Evolutionary conservation across 1,140 invertebrate species (phyloP).

Genomic region (Halictus rubicundus): DNA sequence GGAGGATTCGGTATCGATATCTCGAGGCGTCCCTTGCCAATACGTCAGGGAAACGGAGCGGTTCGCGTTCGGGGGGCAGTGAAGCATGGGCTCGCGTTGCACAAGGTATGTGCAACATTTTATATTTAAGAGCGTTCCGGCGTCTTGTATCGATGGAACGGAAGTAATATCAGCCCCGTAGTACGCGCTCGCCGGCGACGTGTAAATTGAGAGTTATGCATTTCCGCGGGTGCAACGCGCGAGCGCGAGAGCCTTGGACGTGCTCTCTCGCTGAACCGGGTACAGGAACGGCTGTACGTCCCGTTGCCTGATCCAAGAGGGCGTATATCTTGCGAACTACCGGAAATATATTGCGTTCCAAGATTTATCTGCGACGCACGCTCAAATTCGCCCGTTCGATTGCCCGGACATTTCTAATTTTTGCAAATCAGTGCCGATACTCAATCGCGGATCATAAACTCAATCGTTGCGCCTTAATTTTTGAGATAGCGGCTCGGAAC

Average conservation of each 20-base stretch:
- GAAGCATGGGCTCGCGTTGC: slow-evolving; percentile 34
- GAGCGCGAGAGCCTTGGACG: slow-evolving; percentile 7
- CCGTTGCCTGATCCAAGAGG: slow-evolving; percentile 51
- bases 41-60: slow-evolving; percentile 3
- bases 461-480: no score
- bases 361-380: slow-evolving; percentile 51
- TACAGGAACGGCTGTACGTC: slow-evolving; percentile 29
- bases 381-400: slow-evolving; percentile 5
- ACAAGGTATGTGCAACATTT: slow-evolving; percentile 35
- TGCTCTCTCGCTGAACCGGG: slow-evolving; percentile 6
- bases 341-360: slow-evolving; percentile 57
- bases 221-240: slow-evolving; percentile 32
- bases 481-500: no score
- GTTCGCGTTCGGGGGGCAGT: not conserved
- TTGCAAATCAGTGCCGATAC: not conserved
- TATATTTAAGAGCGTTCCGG: slow-evolving; percentile 41
- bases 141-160: slow-evolving; percentile 41
- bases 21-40: not conserved
- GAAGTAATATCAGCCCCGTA: slow-evolving; percentile 53
- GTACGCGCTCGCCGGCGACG: slow-evolving; percentile 19
- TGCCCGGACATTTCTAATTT: not conserved
- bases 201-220: slow-evolving; percentile 65
- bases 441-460: no score
- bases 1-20: not conserved
- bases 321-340: slow-evolving; percentile 51